Percentiles rank a stretch among this genome's conserved stretches.
Evolutionary conservation across 2,113 vertebrate species (phyloP).

Genomic region (Panurus biarmicus): DNA sequence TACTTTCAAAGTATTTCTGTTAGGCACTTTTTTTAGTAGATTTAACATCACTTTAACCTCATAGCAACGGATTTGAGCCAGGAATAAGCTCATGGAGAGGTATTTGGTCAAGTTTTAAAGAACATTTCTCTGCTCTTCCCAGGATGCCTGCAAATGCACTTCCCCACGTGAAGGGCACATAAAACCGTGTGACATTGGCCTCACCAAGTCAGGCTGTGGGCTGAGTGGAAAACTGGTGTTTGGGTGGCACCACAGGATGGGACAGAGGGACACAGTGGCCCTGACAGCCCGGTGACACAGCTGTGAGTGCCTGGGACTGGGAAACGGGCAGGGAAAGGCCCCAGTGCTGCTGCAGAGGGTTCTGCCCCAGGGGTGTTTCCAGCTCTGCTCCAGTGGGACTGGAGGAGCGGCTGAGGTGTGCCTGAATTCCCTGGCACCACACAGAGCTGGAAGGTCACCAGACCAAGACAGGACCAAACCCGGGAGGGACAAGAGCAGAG

Average conservation of each 20-base stretch:
- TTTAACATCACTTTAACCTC: constrained; percentile 23
- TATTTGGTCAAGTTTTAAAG: not conserved
- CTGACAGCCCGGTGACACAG: accelerated
- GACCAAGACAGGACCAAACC: accelerated
- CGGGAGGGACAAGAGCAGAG: not conserved
- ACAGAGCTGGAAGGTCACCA: not conserved
- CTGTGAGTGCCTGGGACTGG: accelerated
- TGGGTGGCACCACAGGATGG: accelerated
- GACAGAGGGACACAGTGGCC: not conserved
- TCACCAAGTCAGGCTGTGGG: not conserved
- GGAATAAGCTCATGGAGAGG: constrained; percentile 13
- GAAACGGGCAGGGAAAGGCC: accelerated
- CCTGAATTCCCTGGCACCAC: not conserved
- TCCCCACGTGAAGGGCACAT: not conserved
- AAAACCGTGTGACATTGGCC: accelerated
- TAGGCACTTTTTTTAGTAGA: constrained; percentile 7
- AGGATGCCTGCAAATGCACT: not conserved
- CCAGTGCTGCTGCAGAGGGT: not conserved
- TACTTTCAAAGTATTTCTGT: constrained; percentile 50
- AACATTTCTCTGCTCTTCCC: not conserved
- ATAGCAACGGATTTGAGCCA: not conserved
- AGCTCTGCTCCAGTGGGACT: not conserved
- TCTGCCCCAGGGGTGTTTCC: not conserved
- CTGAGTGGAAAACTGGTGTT: accelerated
- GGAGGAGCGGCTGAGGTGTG: not conserved